A percentile compares a stretch with the other conserved stretches of the same genome.
Evolutionary conservation across 2,888 invertebrate species (phyloP).

Genomic region (Brenthis hecate): DNA sequence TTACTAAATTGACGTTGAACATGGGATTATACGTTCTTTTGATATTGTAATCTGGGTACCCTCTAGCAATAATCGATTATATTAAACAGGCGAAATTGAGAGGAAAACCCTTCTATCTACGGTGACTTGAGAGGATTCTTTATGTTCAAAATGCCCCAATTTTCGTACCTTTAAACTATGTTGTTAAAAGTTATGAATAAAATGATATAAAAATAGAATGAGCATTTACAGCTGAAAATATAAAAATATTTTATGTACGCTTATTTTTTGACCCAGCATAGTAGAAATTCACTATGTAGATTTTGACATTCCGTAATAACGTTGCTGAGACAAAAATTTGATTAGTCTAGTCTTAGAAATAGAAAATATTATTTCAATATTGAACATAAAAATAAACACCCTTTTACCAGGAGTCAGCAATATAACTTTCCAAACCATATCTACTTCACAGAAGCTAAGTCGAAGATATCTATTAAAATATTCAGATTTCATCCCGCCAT

Average conservation of each 20-base stretch:
- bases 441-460: constrained; percentile 16
- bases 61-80: constrained; percentile 71
- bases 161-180: constrained; percentile 20
- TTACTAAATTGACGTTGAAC: constrained; percentile 70
- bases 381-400: not conserved
- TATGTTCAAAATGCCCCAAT: constrained; percentile 60
- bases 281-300: too few species aligned
- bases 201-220: constrained; percentile 1
- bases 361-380: not conserved
- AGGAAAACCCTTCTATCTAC: constrained; percentile 57
- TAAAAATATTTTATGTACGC: too few species aligned
- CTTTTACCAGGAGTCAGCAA: not conserved
- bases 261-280: too few species aligned
- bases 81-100: constrained; percentile 74
- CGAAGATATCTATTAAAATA: constrained; percentile 33
- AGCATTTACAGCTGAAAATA: not conserved
- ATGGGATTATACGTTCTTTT: constrained; percentile 74
- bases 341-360: too few species aligned
- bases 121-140: constrained; percentile 62
- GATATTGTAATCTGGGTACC: constrained; percentile 76
- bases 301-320: too few species aligned
- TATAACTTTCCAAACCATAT: constrained; percentile 6
- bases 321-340: too few species aligned
- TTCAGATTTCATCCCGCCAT: constrained; percentile 32
- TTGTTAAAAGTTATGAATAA: constrained; percentile 8